These are phyloP conservation scores for Dromaius novaehollandiae DNA, from an alignment of 2,113 vertebrate genomes.

Conservation along the genomic window DNA sequence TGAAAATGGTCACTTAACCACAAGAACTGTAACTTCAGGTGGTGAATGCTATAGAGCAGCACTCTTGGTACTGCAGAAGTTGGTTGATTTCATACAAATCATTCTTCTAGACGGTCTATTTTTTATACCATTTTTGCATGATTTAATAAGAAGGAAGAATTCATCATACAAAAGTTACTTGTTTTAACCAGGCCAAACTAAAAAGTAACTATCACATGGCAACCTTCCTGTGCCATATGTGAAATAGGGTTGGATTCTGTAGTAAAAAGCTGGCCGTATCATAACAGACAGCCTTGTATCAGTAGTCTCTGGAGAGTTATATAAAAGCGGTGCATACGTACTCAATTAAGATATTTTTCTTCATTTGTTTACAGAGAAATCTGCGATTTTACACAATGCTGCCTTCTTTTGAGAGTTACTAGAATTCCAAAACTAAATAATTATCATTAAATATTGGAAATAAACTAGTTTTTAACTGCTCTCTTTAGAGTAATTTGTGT, in stretches of 20 bases:
- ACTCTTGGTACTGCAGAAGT: not conserved
- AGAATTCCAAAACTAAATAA: not conserved
- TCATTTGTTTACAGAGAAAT: not conserved
- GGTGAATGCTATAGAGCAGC: not conserved
- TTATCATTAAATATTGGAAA: not conserved
- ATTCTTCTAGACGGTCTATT: too few relatives aligned
- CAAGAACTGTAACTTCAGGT: not conserved
- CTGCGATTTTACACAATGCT: not conserved
- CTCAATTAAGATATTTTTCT: not conserved
- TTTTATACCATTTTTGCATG: too few relatives aligned
- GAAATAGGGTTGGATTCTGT: not conserved
- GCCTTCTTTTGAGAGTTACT: not conserved
- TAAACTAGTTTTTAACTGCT: not conserved
- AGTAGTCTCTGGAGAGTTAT: not conserved
- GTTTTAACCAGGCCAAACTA: not conserved
- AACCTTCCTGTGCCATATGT: not conserved
- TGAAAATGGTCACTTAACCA: not conserved
- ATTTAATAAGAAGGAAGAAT: not conserved
- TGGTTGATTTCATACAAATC: not conserved
- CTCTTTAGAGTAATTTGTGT: not conserved
- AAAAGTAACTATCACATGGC: too few relatives aligned
- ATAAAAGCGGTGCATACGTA: not conserved
- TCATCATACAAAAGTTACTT: not conserved
- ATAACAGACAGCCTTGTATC: not conserved
- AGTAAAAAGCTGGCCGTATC: not conserved